Conservation (phyloP, 1,140 invertebrate genomes). For the Bicyclus anynana region DNA sequence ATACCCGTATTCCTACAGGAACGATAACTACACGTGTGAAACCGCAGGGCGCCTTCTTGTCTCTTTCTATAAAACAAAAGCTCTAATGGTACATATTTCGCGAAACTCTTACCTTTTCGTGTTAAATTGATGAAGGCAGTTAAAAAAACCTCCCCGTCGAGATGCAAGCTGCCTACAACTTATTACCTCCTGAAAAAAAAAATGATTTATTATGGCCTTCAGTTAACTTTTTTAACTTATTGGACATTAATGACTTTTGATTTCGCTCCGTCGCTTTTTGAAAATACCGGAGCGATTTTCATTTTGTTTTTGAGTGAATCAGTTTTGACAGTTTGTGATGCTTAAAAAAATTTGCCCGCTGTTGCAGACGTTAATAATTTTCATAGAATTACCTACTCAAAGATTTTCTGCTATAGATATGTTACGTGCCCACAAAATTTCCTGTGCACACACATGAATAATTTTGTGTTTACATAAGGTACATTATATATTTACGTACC, state of each 20-base stretch:
- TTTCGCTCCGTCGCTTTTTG: slow-evolving; percentile 50
- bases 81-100: neutral
- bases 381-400: too few relatives aligned
- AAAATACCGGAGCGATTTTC: slow-evolving; percentile 18
- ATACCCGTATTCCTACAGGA: too few relatives aligned
- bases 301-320: neutral
- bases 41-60: neutral
- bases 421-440: too few relatives aligned
- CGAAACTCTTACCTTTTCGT: slow-evolving; percentile 14
- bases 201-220: slow-evolving; percentile 69
- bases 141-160: slow-evolving; percentile 61
- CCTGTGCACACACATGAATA: too few relatives aligned
- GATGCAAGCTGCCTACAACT: slow-evolving; percentile 41
- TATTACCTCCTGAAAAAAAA: slow-evolving; percentile 42
- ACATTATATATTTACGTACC: too few relatives aligned
- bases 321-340: neutral
- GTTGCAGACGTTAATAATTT: too few relatives aligned
- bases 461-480: too few relatives aligned
- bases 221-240: slow-evolving; percentile 74
- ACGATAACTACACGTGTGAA: neutral
- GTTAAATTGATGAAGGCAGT: slow-evolving; percentile 73
- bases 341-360: neutral
- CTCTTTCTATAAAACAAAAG: neutral
- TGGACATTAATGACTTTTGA: slow-evolving; percentile 74
- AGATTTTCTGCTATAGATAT: too few relatives aligned